Conservation (phyloP, 30 jellyfish, hydroid and myxozoan species). For the Chrysaora quinquecirrha region DNA sequence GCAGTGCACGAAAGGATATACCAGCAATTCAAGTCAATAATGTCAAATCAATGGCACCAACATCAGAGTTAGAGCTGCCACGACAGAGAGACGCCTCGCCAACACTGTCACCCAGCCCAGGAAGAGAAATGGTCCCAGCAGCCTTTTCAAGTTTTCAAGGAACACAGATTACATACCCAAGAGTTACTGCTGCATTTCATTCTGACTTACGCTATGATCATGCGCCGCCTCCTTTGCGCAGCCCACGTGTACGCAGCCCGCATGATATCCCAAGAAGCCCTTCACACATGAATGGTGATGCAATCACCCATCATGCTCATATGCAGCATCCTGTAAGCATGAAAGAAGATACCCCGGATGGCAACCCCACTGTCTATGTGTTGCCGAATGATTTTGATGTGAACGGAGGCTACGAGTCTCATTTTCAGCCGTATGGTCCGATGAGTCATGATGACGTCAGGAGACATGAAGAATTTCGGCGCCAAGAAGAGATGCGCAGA, state of each 20-base stretch:
- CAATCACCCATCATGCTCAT: conserved; percentile 28
- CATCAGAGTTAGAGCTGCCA: conserved; percentile 44
- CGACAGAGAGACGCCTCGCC: conserved; percentile 71
- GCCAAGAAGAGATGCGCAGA: conserved; percentile 74
- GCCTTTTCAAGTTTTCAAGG: conserved; percentile 49
- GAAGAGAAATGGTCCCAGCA: conserved; percentile 49
- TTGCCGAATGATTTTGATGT: conserved; percentile 95
- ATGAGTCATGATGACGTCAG: conserved; percentile 69
- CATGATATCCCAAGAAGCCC: conserved; percentile 79
- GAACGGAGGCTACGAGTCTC: conserved; percentile 85
- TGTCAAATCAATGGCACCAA: conserved; percentile 54
- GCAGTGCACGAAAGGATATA: conserved; percentile 70
- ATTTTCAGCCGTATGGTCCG: conserved; percentile 65
- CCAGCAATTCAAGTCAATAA: conserved; percentile 69
- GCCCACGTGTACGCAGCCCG: conserved; percentile 65
- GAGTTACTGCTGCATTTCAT: conserved; percentile 52
- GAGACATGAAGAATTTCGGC: conserved; percentile 65
- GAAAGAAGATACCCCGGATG: conserved; percentile 74
- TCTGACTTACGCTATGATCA: conserved; percentile 73
- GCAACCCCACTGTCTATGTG: conserved; percentile 94
- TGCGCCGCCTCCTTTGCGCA: conserved; percentile 67
- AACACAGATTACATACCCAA: conserved; percentile 59
- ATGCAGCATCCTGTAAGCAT: conserved; percentile 42
- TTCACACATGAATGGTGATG: conserved; percentile 67
- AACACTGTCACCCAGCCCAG: conserved; percentile 67